Percentiles rank a stretch among this genome's conserved stretches.
phyloP scores from a whole-genome alignment of 2,888 invertebrate species.

The Liopterus haemorrhoidalis region DNA sequence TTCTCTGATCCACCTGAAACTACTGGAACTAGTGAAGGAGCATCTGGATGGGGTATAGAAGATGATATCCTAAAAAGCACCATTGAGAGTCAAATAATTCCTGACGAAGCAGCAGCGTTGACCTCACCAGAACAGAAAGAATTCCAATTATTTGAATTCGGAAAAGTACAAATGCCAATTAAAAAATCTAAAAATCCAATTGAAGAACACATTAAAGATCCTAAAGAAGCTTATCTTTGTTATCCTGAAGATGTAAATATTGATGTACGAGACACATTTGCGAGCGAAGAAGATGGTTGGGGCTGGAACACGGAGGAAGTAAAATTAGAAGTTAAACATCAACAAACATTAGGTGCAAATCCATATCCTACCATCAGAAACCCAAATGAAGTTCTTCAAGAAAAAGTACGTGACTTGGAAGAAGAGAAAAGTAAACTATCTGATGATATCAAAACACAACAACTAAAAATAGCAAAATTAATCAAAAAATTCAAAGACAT shows the following conservation, averaged over 20 bases:
- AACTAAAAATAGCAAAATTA: conserved; percentile 69
- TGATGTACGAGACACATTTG: conserved; percentile 35
- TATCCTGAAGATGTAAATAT: conserved; percentile 32
- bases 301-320: conserved; percentile 55
- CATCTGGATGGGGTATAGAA: conserved; percentile 15
- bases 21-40: not conserved
- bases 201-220: conserved; percentile 34
- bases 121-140: conserved; percentile 17
- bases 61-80: conserved; percentile 11
- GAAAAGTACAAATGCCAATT: conserved; percentile 16
- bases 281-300: conserved; percentile 55
- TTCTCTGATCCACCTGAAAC: conserved; percentile 1
- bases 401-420: conserved; percentile 55
- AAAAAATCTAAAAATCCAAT: conserved; percentile 24
- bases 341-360: conserved; percentile 39
- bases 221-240: conserved; percentile 40
- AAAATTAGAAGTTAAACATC: conserved; percentile 47
- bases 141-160: conserved; percentile 27
- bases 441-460: conserved; percentile 58
- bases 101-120: conserved; percentile 20
- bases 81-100: conserved; percentile 26
- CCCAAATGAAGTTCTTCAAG: conserved; percentile 52
- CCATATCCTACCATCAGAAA: conserved; percentile 31
- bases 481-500: conserved; percentile 80
- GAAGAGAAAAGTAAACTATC: conserved; percentile 53